A percentile compares a stretch with the other conserved stretches of the same genome.
These are phyloP conservation scores for Calyptomena viridis DNA, from an alignment of 2,113 vertebrate genomes.

Conservation along the genomic window DNA sequence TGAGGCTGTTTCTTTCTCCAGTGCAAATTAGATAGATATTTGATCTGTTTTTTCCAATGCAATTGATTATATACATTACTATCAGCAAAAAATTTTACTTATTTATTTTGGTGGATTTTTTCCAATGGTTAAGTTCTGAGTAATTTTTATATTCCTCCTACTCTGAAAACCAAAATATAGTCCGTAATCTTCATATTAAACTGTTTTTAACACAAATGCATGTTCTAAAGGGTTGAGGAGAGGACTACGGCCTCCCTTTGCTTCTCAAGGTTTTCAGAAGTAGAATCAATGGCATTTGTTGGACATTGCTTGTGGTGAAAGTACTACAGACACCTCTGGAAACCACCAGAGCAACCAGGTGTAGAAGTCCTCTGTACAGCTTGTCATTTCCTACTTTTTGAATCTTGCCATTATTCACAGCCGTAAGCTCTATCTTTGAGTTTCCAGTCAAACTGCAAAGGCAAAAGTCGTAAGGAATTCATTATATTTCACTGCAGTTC, in stretches of 20 bases:
- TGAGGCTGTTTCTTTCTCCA: not conserved
- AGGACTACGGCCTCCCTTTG: not conserved
- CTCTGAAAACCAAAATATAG: not conserved
- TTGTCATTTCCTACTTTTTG: not conserved
- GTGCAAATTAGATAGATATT: not conserved
- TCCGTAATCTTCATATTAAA: not conserved
- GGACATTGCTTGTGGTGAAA: not conserved
- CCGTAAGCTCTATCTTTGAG: not conserved
- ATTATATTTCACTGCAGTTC: not conserved
- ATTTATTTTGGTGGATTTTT: not conserved
- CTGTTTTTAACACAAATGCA: not conserved
- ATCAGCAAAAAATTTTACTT: not conserved
- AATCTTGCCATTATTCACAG: not conserved
- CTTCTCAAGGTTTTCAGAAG: not conserved
- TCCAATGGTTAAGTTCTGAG: not conserved
- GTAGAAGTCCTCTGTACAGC: not conserved
- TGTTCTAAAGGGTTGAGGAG: not conserved
- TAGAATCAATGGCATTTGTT: not conserved
- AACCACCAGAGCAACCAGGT: not conserved
- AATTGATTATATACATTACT: not conserved
- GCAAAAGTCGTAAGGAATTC: not conserved
- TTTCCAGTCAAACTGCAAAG: not conserved
- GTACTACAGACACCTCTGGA: not conserved
- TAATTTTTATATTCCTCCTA: not conserved
- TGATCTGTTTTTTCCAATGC: not conserved